phyloP scores from a whole-genome alignment of 1,140 invertebrate species.

The Hetaerina americana region DNA sequence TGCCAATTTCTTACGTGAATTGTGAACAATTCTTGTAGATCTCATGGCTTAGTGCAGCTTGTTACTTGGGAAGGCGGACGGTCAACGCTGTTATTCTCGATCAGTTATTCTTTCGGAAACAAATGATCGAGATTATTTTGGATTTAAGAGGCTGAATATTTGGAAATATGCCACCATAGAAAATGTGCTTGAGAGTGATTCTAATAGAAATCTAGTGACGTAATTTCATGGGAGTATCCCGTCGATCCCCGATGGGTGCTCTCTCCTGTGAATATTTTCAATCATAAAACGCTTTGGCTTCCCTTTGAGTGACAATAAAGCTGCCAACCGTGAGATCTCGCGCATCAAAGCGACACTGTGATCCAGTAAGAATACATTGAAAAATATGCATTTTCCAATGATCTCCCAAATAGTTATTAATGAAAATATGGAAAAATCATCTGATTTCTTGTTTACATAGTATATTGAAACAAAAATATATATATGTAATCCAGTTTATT shows the following conservation, averaged over 20 bases:
- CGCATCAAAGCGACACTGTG: not conserved
- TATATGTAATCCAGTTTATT: not conserved
- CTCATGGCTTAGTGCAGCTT: not conserved
- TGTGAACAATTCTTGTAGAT: not conserved
- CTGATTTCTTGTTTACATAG: not conserved
- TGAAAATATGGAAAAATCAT: not conserved
- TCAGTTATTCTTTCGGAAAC: too few species aligned
- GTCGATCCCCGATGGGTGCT: too few species aligned
- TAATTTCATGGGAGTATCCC: too few species aligned
- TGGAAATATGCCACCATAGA: too few species aligned
- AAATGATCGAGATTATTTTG: too few species aligned
- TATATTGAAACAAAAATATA: not conserved
- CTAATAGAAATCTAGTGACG: too few species aligned
- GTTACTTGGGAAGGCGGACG: not conserved
- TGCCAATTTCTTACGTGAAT: not conserved
- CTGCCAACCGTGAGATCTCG: not conserved
- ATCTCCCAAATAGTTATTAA: not conserved
- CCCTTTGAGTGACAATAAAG: too few species aligned
- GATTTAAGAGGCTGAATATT: too few species aligned
- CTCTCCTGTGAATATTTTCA: too few species aligned
- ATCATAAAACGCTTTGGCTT: too few species aligned
- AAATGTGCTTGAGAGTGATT: too few species aligned
- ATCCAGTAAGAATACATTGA: not conserved
- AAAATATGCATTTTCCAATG: not conserved
- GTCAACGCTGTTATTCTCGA: not conserved